Evolutionary conservation across 2,888 invertebrate genomes (phyloP).

Genomic region (Drosophila monieri): DNA sequence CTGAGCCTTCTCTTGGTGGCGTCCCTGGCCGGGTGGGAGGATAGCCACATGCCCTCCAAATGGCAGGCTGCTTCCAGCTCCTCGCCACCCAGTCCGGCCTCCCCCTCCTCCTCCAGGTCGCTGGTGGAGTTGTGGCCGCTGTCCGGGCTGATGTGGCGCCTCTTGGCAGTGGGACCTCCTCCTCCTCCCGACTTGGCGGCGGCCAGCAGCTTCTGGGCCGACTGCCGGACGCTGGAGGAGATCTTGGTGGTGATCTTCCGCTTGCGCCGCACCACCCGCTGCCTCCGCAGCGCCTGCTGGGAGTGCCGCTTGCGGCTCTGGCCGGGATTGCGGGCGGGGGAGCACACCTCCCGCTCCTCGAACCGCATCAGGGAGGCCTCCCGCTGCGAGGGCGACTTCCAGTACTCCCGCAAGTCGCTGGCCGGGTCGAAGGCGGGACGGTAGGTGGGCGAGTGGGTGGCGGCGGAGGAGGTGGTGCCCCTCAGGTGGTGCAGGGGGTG

Average conservation of each 20-base stretch:
- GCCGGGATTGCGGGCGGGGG: conserved; percentile 71
- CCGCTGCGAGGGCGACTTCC: conserved; percentile 66
- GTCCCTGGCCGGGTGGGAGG: conserved; percentile 51
- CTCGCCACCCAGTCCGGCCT: conserved; percentile 39
- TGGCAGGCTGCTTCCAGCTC: conserved; percentile 58
- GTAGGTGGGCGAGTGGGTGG: conserved; percentile 80
- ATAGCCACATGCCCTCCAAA: conserved; percentile 62
- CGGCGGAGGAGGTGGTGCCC: not conserved
- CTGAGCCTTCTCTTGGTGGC: conserved; percentile 71
- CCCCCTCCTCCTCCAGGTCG: conserved; percentile 52
- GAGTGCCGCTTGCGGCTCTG: conserved; percentile 12
- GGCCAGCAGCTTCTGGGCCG: conserved; percentile 77
- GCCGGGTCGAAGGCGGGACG: conserved; percentile 83
- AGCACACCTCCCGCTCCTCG: conserved; percentile 81
- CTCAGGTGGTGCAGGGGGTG: conserved; percentile 8
- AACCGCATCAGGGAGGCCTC: conserved; percentile 39
- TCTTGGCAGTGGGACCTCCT: conserved; percentile 25
- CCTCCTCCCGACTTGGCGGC: conserved; percentile 42
- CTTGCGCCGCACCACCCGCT: conserved; percentile 80
- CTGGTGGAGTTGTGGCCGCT: conserved; percentile 83
- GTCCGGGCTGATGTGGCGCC: conserved; percentile 80
- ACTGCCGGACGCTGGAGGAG: conserved; percentile 72
- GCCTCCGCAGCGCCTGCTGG: conserved; percentile 66
- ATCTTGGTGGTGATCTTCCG: conserved; percentile 67
- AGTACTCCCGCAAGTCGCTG: conserved; percentile 83